Conservation (phyloP, 2,888 invertebrate species). For the Lasioglossum marginatum region DNA sequence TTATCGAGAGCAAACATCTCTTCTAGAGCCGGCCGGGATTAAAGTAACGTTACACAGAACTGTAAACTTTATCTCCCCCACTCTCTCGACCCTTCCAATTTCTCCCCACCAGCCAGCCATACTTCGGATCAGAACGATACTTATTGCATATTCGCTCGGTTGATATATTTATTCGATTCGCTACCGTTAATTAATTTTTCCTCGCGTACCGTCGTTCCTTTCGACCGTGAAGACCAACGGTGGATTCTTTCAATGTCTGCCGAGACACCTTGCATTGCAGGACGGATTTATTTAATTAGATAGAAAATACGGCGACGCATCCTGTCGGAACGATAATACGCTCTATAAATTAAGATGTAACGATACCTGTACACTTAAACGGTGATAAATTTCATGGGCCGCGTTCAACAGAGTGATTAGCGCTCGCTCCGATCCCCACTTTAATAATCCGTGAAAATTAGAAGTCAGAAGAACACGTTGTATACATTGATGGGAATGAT, state of each 20-base stretch:
- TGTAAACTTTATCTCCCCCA: not conserved
- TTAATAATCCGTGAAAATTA: constrained; percentile 9
- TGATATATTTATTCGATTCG: constrained; percentile 14
- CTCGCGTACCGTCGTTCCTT: not conserved
- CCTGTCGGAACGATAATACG: not conserved
- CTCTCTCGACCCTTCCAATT: not conserved
- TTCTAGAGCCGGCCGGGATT: constrained; percentile 7
- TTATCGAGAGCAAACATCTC: constrained; percentile 48
- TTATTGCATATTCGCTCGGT: not conserved
- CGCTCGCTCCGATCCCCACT: not conserved
- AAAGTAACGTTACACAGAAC: constrained; percentile 43
- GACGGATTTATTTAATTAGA: not conserved
- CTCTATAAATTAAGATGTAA: not conserved
- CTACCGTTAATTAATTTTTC: constrained; percentile 40
- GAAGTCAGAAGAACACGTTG: not conserved
- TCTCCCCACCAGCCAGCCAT: not conserved
- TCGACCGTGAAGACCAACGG: not conserved
- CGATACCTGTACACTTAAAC: constrained; percentile 2
- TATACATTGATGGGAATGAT: not conserved
- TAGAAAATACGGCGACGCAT: not conserved
- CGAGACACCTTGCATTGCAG: not conserved
- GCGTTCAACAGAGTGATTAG: not conserved
- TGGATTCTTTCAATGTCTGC: not conserved
- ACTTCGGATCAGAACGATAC: not conserved
- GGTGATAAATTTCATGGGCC: constrained; percentile 14